Conservation (phyloP, 2,888 invertebrate species). For the Drosophila maculinotata region DNA sequence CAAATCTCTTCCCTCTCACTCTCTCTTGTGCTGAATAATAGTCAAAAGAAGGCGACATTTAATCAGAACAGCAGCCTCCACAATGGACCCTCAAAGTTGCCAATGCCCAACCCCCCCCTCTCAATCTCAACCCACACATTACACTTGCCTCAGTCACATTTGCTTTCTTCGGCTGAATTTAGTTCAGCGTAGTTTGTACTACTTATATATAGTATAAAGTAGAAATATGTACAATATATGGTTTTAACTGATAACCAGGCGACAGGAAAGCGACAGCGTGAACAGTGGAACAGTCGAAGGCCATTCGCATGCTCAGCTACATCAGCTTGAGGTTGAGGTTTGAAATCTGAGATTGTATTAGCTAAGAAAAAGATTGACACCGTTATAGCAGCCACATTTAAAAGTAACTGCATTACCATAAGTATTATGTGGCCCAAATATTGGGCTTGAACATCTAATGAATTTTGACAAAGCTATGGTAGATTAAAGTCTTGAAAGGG, state of each 20-base stretch:
- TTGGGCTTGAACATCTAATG: too few relatives aligned
- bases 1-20: background rate
- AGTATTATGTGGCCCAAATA: background rate
- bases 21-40: background rate
- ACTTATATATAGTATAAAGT: conserved; percentile 13
- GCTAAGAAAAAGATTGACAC: conserved; percentile 39
- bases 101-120: background rate
- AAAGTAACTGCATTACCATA: conserved; percentile 17
- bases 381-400: conserved; percentile 31
- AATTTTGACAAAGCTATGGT: too few relatives aligned
- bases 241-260: conserved; percentile 42
- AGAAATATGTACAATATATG: conserved; percentile 16
- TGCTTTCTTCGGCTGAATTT: conserved; percentile 38
- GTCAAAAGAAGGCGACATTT: conserved; percentile 46
- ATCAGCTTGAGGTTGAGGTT: conserved; percentile 51
- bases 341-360: conserved; percentile 50
- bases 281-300: conserved; percentile 45
- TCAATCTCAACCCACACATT: background rate
- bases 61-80: conserved; percentile 44
- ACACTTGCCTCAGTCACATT: conserved; percentile 10
- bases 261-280: conserved; percentile 45
- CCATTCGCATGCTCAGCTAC: conserved; percentile 35
- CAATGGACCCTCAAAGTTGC: conserved; percentile 22
- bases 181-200: conserved; percentile 45
- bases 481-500: too few relatives aligned